Conservation (phyloP, 2,888 invertebrate genomes). For the Lasiommata megera region DNA sequence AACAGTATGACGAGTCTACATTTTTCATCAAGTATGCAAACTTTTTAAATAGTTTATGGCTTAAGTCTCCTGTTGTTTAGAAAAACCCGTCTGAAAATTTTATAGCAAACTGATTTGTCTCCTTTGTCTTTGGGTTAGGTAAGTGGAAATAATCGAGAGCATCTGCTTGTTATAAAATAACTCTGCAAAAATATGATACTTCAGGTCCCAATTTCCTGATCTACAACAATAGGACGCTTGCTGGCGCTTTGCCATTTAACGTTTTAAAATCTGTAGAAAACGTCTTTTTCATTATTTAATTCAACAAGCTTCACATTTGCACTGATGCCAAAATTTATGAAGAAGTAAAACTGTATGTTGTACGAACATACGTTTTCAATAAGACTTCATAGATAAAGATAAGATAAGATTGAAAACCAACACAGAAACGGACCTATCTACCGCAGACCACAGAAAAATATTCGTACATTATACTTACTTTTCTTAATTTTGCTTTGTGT, state of each 20-base stretch:
- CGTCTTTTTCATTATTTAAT: constrained; percentile 72
- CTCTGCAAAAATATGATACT: constrained; percentile 2
- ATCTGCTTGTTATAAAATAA: constrained; percentile 6
- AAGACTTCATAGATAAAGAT: neutral
- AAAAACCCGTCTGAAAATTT: no score
- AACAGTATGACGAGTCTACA: no score
- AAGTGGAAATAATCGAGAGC: neutral
- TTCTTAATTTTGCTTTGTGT: no score
- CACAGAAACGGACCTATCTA: no score
- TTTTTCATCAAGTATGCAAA: no score
- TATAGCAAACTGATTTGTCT: no score
- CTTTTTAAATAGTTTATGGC: no score
- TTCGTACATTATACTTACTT: no score
- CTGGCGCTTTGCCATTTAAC: constrained; percentile 64
- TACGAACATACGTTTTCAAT: neutral
- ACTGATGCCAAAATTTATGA: constrained; percentile 66
- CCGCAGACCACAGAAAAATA: no score
- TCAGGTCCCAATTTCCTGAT: constrained; percentile 9
- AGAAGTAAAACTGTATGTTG: neutral
- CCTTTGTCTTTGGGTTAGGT: neutral
- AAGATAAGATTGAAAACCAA: neutral
- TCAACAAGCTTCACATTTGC: constrained; percentile 70
- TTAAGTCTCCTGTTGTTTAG: no score
- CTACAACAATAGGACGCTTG: constrained; percentile 10
- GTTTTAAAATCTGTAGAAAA: constrained; percentile 67